Base-by-base conservation (phyloP, 1,140 invertebrate genomes). In the Caerostris darwini region DNA sequence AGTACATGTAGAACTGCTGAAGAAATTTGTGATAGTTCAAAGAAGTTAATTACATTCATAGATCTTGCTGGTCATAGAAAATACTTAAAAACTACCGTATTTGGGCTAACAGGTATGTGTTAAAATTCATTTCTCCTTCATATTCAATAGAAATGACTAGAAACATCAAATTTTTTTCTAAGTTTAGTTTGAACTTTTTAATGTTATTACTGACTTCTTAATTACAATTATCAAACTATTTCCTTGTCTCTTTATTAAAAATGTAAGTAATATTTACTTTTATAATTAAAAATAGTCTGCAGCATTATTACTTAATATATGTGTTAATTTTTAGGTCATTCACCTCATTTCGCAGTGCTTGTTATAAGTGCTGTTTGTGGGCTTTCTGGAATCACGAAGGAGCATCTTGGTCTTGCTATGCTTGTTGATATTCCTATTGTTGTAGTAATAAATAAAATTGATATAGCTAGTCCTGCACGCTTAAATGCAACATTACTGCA, bases 61-160 rank as follows among this genome's bases (percentile, higher is more conserved):
- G 99, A 99, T 97, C 96, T 99, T 94, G 99, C 99, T 7, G 99
- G 99, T 0, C 99, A 99, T 96, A 97, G 98, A 94, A 99, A 99
- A 96, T 99, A 99, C 96, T 97, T 99, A 95, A 97, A 98, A 95
- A 99, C 99, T 93, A 99, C 99, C 8, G 97, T 99, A 59, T 98
- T 99, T 95, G 99, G 99, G 0, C 96, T 99, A 3, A 98, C 98
- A 10, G 98, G 94, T 95, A 87, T 53, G 34, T 34, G 34, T 34
- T 34, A 34, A 34, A 34, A 34, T 81, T 58, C 17, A 59, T 85
- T 10, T 58, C 61, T 64, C 4, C 34, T 77, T 77, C 3, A 77
- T 71, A 5, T 17, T 50, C 19, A 34, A 34, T 34, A 34, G 34
- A 34, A 34, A 34, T 34, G 34, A 34, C 34, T 34, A 34, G 34